A percentile compares a stretch with the other conserved stretches of the same genome.
Conservation (phyloP, 2,888 invertebrate genomes). For the Baronia brevicornis region DNA sequence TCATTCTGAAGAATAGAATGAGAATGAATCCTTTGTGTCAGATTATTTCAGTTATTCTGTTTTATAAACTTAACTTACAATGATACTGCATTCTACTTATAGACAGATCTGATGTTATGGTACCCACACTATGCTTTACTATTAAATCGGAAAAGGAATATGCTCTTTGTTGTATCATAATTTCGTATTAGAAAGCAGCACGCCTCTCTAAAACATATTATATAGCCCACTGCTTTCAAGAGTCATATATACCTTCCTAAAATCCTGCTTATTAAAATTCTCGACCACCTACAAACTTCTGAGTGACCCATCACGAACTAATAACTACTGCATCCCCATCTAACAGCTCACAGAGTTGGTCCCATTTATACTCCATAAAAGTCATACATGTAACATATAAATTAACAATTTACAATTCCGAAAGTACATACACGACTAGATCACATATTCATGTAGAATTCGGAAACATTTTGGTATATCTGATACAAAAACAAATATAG, state of each 20-base stretch:
- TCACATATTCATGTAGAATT: slow-evolving; percentile 75
- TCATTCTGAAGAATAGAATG: slow-evolving; percentile 37
- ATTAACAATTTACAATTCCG: slow-evolving; percentile 71
- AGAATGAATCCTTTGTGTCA: slow-evolving; percentile 32
- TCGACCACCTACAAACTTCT: slow-evolving; percentile 27
- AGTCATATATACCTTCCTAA: slow-evolving; percentile 42
- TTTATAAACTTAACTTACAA: slow-evolving; percentile 44
- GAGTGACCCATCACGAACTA: slow-evolving; percentile 28
- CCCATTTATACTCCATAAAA: slow-evolving; percentile 64
- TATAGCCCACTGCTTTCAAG: slow-evolving; percentile 63
- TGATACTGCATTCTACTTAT: slow-evolving; percentile 45
- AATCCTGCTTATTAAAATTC: slow-evolving; percentile 41
- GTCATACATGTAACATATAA: slow-evolving; percentile 62
- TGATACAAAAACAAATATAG: slow-evolving; percentile 51
- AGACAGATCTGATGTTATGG: slow-evolving; percentile 66
- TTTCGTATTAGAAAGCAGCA: slow-evolving; percentile 55
- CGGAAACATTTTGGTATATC: slow-evolving; percentile 73
- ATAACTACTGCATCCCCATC: slow-evolving; percentile 37
- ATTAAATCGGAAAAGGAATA: slow-evolving; percentile 37
- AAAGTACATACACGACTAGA: slow-evolving; percentile 76
- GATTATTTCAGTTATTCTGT: slow-evolving; percentile 30
- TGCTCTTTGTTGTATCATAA: slow-evolving; percentile 59
- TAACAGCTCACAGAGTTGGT: slow-evolving; percentile 68
- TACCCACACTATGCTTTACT: slow-evolving; percentile 36
- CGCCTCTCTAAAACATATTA: slow-evolving; percentile 72